Base-by-base conservation (phyloP, 2,888 invertebrate genomes). In the Euplexia lucipara region DNA sequence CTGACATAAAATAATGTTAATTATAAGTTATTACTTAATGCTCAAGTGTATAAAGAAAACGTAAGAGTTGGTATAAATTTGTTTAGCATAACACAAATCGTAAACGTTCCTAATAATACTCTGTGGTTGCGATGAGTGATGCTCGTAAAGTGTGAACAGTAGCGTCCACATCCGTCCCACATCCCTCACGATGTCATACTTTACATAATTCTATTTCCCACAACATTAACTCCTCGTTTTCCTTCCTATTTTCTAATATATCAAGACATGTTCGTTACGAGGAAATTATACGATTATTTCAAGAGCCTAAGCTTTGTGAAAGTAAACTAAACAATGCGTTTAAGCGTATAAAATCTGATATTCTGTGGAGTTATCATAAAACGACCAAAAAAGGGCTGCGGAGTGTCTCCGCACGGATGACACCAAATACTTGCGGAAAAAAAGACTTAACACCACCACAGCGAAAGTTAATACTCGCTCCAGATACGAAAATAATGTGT, bases 381-480 rank as follows among this genome's bases (percentile, higher is more conserved):
- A 75, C 62, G 39, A 67, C 66, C 54, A 78, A 80, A 78, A 78
- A 75, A 71, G 65, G 66, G 72, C 52, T 45, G 52, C 34, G 39
- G 35, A 54, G 60, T 66, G 63, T 66, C 70, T 64, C 61, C 66
- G 35, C 60, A 77, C 57, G 65, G 62, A 69, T 49, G 8, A 22
- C 34, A 59, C 22, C 63, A 73, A 64, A 68, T 59, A 44, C 12
- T 68, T 66, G 41, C 26, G 68, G 30, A 64, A 82, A 81, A 80
- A 82, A 81, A 83, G 70, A 67, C 58, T 75, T 79, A 76, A 79
- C 58, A 68, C 69, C 60, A 79, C 75, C 78, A 62, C 61, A 86
- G 91, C 90, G 92, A 92, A 92, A 92, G 92, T 90, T 75, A 67
- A 78, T 82, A 82, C 83, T 81, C 79, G 89, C 86, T 90, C 90